These are phyloP conservation scores for Andrena hattorfiana DNA, from an alignment of 2,888 invertebrate species.

Conservation along the genomic window DNA sequence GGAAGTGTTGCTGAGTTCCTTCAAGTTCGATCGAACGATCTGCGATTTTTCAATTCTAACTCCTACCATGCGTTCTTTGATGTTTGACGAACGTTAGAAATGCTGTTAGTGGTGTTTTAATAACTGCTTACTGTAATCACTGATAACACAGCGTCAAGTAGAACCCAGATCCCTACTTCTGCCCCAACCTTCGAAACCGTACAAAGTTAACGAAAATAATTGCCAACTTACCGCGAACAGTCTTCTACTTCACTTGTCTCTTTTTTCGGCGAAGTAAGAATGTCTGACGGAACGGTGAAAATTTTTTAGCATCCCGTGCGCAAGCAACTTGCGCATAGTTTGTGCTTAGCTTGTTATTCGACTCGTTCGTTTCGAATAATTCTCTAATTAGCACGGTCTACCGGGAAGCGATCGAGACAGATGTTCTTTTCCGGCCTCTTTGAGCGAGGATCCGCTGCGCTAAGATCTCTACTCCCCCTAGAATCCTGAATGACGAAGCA, in stretches of 20 bases:
- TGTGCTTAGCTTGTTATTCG: not conserved
- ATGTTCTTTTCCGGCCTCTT: not conserved
- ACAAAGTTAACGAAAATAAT: not conserved
- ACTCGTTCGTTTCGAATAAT: not conserved
- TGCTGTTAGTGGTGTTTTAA: slow-evolving; percentile 26
- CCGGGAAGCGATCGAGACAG: not conserved
- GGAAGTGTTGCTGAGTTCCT: slow-evolving; percentile 39
- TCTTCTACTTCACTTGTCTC: not conserved
- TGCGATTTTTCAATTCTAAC: not conserved
- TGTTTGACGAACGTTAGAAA: slow-evolving; percentile 31
- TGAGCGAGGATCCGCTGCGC: slow-evolving; percentile 5
- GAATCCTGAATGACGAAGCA: slow-evolving; percentile 39
- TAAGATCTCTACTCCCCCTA: slow-evolving; percentile 38
- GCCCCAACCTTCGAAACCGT: not conserved
- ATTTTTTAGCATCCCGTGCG: not conserved
- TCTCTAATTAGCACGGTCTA: not conserved
- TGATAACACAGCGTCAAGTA: slow-evolving; percentile 36
- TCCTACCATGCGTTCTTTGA: slow-evolving; percentile 11
- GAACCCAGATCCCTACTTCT: not conserved
- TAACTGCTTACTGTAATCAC: slow-evolving; percentile 34
- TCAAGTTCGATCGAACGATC: slow-evolving; percentile 1
- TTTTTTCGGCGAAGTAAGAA: not conserved
- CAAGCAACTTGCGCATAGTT: not conserved
- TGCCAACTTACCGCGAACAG: not conserved
- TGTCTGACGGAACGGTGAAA: not conserved